phyloP scores from a whole-genome alignment of 2,888 invertebrate species.

The Anthoptus insignis region DNA sequence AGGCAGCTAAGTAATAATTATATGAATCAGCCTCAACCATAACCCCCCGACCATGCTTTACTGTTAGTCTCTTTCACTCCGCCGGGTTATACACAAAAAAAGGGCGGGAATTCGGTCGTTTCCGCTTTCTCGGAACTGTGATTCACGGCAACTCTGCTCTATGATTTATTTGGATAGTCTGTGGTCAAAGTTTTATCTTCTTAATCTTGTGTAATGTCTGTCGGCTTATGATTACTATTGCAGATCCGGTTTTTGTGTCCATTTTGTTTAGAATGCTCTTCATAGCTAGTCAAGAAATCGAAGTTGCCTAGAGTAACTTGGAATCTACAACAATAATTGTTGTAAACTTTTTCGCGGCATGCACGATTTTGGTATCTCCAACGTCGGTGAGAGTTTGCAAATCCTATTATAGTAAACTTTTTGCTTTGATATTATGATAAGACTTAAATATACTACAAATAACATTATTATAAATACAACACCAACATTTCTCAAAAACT shows the following conservation, averaged over 20 bases:
- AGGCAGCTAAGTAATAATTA: no score
- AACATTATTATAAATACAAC: no score
- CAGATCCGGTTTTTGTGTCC: constrained; percentile 24
- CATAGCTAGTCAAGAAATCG: not conserved
- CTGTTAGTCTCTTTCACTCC: constrained; percentile 39
- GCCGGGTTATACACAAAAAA: constrained; percentile 73
- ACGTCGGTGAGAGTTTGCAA: no score
- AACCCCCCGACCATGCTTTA: not conserved
- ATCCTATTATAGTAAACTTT: no score
- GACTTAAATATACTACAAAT: no score
- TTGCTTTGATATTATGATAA: no score
- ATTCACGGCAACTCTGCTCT: constrained; percentile 79
- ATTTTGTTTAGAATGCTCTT: constrained; percentile 2
- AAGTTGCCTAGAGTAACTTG: not conserved
- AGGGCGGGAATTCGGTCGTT: constrained; percentile 79
- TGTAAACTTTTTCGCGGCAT: not conserved
- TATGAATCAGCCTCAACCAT: not conserved
- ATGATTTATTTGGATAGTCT: constrained; percentile 79
- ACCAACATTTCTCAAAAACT: no score
- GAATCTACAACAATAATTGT: not conserved
- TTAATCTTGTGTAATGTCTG: constrained; percentile 51
- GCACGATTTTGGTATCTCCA: not conserved
- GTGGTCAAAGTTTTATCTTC: constrained; percentile 69
- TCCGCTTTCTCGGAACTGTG: constrained; percentile 84
- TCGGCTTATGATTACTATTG: constrained; percentile 20